Evolutionary conservation across 2,113 vertebrate genomes (phyloP).

Genomic region (Callocephalon fimbriatum): DNA sequence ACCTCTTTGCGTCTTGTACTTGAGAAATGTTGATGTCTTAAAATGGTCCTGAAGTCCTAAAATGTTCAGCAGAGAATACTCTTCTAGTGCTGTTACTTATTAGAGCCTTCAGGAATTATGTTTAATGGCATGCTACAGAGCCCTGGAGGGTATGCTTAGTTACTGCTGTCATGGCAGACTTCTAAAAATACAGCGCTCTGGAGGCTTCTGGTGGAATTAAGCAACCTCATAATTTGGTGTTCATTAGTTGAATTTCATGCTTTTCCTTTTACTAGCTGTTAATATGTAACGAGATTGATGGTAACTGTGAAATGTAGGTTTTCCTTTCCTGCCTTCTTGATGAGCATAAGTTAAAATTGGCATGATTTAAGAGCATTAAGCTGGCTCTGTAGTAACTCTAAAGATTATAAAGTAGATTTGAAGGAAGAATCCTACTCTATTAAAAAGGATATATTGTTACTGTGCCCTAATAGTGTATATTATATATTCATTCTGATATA

Average conservation of each 20-base stretch:
- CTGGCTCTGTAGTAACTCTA: neutral
- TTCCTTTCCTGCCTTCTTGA: neutral
- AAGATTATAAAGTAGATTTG: neutral
- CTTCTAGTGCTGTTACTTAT: slow-evolving; percentile 18
- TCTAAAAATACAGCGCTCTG: slow-evolving; percentile 39
- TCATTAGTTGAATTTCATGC: slow-evolving; percentile 44
- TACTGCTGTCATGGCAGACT: slow-evolving; percentile 45
- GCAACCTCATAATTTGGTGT: slow-evolving; percentile 37
- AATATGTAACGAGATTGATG: slow-evolving; percentile 3
- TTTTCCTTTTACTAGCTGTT: slow-evolving; percentile 29
- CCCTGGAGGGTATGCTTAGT: slow-evolving; percentile 37
- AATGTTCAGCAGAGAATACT: neutral
- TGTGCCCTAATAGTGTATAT: neutral
- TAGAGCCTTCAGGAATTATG: slow-evolving; percentile 40
- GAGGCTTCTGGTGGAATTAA: slow-evolving; percentile 47
- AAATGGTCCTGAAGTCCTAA: neutral
- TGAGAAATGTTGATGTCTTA: neutral
- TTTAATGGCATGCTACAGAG: slow-evolving; percentile 33
- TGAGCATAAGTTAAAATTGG: neutral
- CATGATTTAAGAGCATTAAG: neutral
- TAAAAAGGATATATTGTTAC: neutral
- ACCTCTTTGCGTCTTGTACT: neutral
- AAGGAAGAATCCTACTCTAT: neutral
- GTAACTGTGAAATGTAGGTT: neutral
- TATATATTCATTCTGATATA: neutral